These are phyloP conservation scores for Myanophis thanlyinensis DNA, from an alignment of 2,113 vertebrate genomes.

Conservation along the genomic window DNA sequence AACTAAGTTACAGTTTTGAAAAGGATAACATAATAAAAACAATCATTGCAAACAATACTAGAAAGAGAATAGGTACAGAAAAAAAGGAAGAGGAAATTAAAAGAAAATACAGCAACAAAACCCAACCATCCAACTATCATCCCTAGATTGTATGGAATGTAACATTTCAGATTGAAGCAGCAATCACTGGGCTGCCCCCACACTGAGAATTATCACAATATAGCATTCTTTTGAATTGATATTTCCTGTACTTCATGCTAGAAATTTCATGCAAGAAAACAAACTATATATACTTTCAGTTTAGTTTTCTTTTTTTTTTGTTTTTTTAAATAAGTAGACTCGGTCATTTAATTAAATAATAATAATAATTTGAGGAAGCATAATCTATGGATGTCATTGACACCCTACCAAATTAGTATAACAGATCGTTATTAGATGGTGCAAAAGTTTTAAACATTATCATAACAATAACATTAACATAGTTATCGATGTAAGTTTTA, in stretches of 20 bases:
- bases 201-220: neutral
- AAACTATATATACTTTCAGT: neutral
- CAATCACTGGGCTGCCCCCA: neutral
- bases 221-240: neutral
- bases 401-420: no score
- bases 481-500: neutral
- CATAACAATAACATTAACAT: neutral
- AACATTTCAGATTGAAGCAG: neutral
- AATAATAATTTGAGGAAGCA: no score
- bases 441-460: neutral
- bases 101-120: neutral
- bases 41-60: neutral
- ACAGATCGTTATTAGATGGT: neutral
- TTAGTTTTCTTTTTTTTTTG: no score
- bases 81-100: neutral
- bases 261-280: neutral
- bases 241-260: neutral
- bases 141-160: neutral
- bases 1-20: neutral
- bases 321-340: no score
- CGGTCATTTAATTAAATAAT: no score
- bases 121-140: neutral
- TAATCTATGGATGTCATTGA: no score
- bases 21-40: neutral
- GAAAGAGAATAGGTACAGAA: neutral